Evolutionary conservation across 2,888 invertebrate species (phyloP).

Genomic region (Gasteruption jaculator): DNA sequence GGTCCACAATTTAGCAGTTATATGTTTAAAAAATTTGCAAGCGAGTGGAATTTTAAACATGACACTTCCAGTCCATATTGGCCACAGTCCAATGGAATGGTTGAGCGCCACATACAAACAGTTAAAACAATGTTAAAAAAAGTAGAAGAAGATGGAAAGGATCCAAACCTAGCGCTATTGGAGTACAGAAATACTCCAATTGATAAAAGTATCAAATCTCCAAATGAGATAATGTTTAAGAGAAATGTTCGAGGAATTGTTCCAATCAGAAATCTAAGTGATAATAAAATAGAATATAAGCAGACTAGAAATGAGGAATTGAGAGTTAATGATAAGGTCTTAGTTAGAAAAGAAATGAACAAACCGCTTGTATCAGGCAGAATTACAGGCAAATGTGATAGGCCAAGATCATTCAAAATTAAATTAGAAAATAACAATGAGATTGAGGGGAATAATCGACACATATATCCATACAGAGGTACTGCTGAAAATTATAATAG

Average conservation of each 20-base stretch:
- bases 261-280: too few relatives aligned
- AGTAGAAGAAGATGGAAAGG: slow-evolving; percentile 18
- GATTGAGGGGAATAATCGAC: too few relatives aligned
- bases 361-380: neutral
- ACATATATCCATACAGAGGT: too few relatives aligned
- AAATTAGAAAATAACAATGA: too few relatives aligned
- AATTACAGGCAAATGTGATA: neutral
- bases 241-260: slow-evolving; percentile 15
- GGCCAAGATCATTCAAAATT: neutral
- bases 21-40: slow-evolving; percentile 17
- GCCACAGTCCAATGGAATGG: slow-evolving; percentile 23
- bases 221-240: slow-evolving; percentile 13
- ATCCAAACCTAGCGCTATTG: slow-evolving; percentile 21
- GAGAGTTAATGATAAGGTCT: too few relatives aligned
- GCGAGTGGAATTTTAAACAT: slow-evolving; percentile 19
- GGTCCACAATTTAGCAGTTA: slow-evolving; percentile 19
- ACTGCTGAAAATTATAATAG: too few relatives aligned
- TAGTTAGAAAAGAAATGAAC: neutral
- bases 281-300: too few relatives aligned
- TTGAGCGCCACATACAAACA: slow-evolving; percentile 21
- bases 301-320: too few relatives aligned
- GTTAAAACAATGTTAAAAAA: slow-evolving; percentile 19
- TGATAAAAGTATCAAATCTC: slow-evolving; percentile 7
- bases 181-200: slow-evolving; percentile 22
- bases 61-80: slow-evolving; percentile 17